Evolutionary conservation across 2,888 invertebrate genomes (phyloP).

Genomic region (Lasioglossum morio): DNA sequence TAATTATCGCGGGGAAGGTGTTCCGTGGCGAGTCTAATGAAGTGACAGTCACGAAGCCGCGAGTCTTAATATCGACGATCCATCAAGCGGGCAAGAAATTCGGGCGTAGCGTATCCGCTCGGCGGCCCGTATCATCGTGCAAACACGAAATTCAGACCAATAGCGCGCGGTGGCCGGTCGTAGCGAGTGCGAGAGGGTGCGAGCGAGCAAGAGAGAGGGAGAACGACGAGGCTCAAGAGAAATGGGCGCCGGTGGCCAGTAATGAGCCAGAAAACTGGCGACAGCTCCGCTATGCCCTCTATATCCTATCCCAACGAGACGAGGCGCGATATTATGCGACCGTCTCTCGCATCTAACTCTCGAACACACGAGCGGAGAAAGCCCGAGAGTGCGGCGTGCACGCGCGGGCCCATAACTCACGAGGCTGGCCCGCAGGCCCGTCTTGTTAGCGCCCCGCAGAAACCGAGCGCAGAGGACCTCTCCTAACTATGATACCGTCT

Average conservation of each 20-base stretch:
- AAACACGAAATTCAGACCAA: constrained; percentile 47
- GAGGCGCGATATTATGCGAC: constrained; percentile 66
- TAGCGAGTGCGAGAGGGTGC: constrained; percentile 12
- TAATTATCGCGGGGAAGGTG: constrained; percentile 36
- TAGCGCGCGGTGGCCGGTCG: constrained; percentile 12
- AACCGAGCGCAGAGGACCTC: constrained; percentile 68
- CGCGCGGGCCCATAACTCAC: constrained; percentile 81
- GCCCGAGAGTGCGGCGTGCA: constrained; percentile 22
- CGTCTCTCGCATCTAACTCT: constrained; percentile 40
- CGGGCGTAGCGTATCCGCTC: constrained; percentile 26
- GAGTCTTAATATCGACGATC: constrained; percentile 73
- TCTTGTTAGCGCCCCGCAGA: constrained; percentile 81
- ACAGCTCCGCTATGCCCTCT: constrained; percentile 81
- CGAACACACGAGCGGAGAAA: constrained; percentile 23
- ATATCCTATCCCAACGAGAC: constrained; percentile 74
- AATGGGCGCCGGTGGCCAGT: constrained; percentile 80
- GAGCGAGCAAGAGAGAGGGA: constrained; percentile 4
- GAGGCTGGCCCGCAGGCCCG: constrained; percentile 76
- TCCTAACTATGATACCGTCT: constrained; percentile 76
- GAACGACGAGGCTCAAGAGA: constrained; percentile 66
- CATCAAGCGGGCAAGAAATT: constrained; percentile 42
- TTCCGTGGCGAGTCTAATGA: constrained; percentile 17
- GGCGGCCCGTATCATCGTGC: constrained; percentile 21
- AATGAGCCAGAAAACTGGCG: constrained; percentile 85
- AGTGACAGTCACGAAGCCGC: background rate